Evolutionary conservation across 2,888 invertebrate genomes (phyloP).

Genomic region (Xanthia togata): DNA sequence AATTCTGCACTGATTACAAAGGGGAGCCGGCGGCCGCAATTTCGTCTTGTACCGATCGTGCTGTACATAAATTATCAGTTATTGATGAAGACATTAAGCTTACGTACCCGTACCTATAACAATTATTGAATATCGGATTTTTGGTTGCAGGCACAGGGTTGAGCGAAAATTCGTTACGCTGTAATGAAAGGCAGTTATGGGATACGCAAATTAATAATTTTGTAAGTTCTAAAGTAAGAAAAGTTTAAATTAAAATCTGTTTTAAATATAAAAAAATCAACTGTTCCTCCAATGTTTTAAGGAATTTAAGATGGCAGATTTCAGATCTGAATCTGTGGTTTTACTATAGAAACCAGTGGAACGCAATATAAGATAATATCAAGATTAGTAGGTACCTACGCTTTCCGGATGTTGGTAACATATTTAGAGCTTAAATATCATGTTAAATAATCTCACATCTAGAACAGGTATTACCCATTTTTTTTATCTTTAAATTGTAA

Average conservation of each 20-base stretch:
- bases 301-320: background rate
- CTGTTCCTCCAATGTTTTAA: background rate
- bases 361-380: slow-evolving; percentile 39
- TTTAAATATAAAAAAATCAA: background rate
- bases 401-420: slow-evolving; percentile 49
- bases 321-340: slow-evolving; percentile 10
- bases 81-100: slow-evolving; percentile 91
- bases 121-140: slow-evolving; percentile 80
- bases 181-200: slow-evolving; percentile 9
- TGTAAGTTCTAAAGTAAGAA: background rate
- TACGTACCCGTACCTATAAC: slow-evolving; percentile 78
- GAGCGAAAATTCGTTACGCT: slow-evolving; percentile 36
- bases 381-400: slow-evolving; percentile 17
- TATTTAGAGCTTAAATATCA: slow-evolving; percentile 46
- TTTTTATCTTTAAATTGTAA: background rate
- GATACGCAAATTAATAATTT: slow-evolving; percentile 10
- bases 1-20: slow-evolving; percentile 90
- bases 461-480: slow-evolving; percentile 20
- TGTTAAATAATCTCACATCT: slow-evolving; percentile 42
- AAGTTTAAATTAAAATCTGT: background rate
- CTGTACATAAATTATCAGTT: slow-evolving; percentile 90
- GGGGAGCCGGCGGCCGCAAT: slow-evolving; percentile 92
- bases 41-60: slow-evolving; percentile 90
- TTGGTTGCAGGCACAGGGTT: slow-evolving; percentile 67
- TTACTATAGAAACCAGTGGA: slow-evolving; percentile 22